phyloP scores from a whole-genome alignment of 2,797 vertebrate species.

The Malurus leucopterus region DNA sequence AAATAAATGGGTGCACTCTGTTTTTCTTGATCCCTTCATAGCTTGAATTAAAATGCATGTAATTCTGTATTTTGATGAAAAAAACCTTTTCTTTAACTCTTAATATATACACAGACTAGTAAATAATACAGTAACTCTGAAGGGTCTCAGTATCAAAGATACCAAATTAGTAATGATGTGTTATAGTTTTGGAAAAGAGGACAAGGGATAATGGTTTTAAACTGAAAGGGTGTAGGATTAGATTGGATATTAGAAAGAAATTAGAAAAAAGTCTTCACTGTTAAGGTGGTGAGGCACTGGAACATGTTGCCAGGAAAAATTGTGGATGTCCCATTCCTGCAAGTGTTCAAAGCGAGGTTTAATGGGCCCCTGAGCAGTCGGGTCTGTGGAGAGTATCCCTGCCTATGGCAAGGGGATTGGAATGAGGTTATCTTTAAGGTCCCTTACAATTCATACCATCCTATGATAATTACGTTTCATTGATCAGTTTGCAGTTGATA shows the following conservation, averaged over 20 bases:
- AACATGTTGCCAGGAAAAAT: not conserved
- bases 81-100: rapidly evolving
- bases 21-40: not conserved
- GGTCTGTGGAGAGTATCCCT: not conserved
- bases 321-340: not conserved
- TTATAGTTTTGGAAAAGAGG: not conserved
- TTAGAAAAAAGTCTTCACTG: not conserved
- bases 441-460: not conserved
- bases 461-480: not conserved
- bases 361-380: not conserved
- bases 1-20: not conserved
- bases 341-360: not conserved
- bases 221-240: not conserved
- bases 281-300: not conserved
- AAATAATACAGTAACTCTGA: not conserved
- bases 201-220: not conserved
- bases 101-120: not conserved
- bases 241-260: not conserved
- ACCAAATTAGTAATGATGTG: not conserved
- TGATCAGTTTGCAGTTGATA: not conserved
- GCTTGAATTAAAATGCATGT: not conserved
- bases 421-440: not conserved
- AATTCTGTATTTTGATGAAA: not conserved
- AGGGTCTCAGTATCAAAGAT: not conserved
- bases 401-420: not conserved